Percentiles rank a stretch among this genome's conserved stretches.
These are phyloP conservation scores for silkworm (Bombyx mori) DNA, from an alignment of 1,140 invertebrate genomes.

Conservation along the genomic window DNA sequence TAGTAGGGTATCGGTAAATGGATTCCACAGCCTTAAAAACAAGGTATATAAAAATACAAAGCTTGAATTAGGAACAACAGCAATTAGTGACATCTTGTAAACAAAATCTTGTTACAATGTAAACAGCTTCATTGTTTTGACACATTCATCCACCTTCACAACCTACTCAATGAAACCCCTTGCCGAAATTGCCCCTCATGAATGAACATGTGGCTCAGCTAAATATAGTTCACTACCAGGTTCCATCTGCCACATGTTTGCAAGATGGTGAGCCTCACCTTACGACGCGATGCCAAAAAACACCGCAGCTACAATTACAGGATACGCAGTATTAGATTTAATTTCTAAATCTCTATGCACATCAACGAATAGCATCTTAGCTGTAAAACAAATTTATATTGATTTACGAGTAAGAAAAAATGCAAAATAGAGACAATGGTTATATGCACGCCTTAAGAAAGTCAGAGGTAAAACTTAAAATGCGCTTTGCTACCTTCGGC, in stretches of 20 bases:
- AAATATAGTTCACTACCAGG: constrained; percentile 52
- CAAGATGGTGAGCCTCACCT: constrained; percentile 55
- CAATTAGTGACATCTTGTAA: constrained; percentile 15
- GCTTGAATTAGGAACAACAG: not conserved
- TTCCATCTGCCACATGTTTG: constrained; percentile 51
- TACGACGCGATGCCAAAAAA: constrained; percentile 52
- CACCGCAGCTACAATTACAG: constrained; percentile 55
- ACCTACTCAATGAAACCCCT: constrained; percentile 2
- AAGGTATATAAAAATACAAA: not conserved
- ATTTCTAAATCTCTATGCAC: no score
- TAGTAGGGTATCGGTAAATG: no score
- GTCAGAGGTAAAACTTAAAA: no score
- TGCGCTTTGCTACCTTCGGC: no score
- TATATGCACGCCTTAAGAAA: no score
- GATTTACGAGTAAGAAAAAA: no score
- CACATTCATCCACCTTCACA: constrained; percentile 19
- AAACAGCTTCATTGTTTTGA: constrained; percentile 33
- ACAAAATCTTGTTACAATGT: not conserved
- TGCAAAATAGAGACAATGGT: no score
- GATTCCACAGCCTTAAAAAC: no score
- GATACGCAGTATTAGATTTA: constrained; percentile 28
- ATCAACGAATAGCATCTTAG: no score
- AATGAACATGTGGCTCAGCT: constrained; percentile 52
- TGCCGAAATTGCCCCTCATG: constrained; percentile 23
- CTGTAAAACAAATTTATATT: no score